phyloP scores from a whole-genome alignment of 2,113 vertebrate species.

The Heterotis niloticus region DNA sequence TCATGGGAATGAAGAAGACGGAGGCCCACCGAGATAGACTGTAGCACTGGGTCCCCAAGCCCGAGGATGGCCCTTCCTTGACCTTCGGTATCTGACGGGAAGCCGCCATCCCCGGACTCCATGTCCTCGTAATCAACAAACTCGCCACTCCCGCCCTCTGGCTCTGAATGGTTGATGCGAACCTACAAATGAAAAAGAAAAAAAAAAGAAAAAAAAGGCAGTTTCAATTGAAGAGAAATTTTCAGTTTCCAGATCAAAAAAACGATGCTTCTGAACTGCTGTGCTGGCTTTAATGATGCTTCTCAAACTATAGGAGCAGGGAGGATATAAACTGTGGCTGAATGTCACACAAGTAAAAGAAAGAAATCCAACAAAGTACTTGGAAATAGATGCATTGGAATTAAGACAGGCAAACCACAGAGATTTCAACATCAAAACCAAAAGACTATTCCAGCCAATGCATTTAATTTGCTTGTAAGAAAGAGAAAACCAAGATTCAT shows the following conservation, averaged over 20 bases:
- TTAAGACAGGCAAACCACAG: constrained; percentile 48
- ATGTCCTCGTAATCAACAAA: constrained; percentile 72
- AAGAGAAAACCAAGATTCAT: neutral
- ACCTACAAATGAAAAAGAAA: constrained; percentile 64
- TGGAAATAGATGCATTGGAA: constrained; percentile 40
- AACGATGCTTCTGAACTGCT: neutral
- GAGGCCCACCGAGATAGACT: constrained; percentile 47
- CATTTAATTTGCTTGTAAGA: constrained; percentile 35
- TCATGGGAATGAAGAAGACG: neutral
- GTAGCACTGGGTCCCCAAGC: constrained; percentile 23
- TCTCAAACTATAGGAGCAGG: neutral
- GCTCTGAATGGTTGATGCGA: constrained; percentile 68
- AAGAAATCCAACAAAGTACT: constrained; percentile 39
- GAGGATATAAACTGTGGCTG: neutral
- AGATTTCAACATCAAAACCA: constrained; percentile 38
- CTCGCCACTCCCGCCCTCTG: constrained; percentile 75
- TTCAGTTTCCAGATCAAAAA: neutral
- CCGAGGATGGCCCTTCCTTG: constrained; percentile 42
- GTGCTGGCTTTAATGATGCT: neutral
- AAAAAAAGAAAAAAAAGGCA: neutral
- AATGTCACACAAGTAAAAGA: neutral
- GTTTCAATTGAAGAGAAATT: neutral
- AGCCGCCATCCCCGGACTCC: constrained; percentile 73
- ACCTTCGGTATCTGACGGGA: constrained; percentile 66
- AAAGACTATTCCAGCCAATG: constrained; percentile 35